phyloP scores from a whole-genome alignment of 1,140 invertebrate species.

The Leucophenga varia region DNA sequence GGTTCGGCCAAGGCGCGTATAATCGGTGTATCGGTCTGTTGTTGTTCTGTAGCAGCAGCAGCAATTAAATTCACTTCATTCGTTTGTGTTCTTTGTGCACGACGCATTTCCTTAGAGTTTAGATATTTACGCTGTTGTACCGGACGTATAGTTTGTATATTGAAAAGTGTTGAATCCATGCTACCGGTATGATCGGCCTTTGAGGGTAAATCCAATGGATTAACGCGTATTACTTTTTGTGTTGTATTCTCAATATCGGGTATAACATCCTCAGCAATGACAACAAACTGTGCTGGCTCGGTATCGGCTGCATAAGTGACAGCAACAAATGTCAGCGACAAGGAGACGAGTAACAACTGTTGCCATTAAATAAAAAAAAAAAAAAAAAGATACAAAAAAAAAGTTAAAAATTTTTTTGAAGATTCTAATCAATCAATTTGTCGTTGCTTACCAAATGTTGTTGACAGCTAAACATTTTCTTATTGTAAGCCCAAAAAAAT shows the following conservation, averaged over 20 bases:
- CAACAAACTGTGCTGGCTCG: conserved; percentile 21
- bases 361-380: no score
- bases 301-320: no score
- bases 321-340: no score
- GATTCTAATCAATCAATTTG: no score
- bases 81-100: conserved; percentile 12
- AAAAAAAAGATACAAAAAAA: no score
- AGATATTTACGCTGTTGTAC: conserved; percentile 27
- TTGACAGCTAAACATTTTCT: conserved; percentile 35
- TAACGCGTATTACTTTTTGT: conserved; percentile 49
- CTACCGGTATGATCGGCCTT: conserved; percentile 32
- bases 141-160: conserved; percentile 38
- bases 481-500: conserved; percentile 2
- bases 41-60: conserved; percentile 19
- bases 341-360: no score
- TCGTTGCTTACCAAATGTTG: conserved; percentile 37
- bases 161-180: conserved; percentile 44
- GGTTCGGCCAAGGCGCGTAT: conserved; percentile 50
- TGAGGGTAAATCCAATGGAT: conserved; percentile 36
- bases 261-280: conserved; percentile 44
- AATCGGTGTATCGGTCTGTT: conserved; percentile 25
- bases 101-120: conserved; percentile 42
- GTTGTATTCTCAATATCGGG: conserved; percentile 36
- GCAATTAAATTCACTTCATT: conserved; percentile 18
- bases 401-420: no score